Evolutionary conservation across 2,797 vertebrate genomes (phyloP).

Genomic region (Hemibagrus guttatus): DNA sequence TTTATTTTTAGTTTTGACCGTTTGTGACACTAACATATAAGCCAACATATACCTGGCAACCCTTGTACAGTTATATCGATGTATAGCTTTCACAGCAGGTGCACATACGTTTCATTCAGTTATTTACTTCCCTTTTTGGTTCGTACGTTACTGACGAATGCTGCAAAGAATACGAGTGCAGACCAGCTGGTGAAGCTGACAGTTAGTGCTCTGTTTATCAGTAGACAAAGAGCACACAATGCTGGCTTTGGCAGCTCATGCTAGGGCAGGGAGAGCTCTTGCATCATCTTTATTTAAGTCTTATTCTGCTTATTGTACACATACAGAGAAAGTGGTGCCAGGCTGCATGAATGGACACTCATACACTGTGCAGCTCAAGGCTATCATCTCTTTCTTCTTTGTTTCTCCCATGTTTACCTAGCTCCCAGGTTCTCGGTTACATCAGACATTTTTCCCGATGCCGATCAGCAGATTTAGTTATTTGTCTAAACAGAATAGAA

Average conservation of each 20-base stretch:
- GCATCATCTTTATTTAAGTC: conserved; percentile 34
- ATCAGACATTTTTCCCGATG: neutral
- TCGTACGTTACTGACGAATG: neutral
- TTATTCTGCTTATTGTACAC: conserved; percentile 16
- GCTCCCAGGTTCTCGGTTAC: neutral
- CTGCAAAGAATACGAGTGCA: neutral
- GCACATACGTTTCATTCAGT: neutral
- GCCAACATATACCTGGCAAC: neutral
- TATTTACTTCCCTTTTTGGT: conserved; percentile 8
- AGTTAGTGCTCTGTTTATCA: conserved; percentile 15
- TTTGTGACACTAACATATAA: neutral
- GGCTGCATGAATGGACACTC: neutral
- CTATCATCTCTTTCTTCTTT: neutral
- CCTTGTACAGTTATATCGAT: neutral
- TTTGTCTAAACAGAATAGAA: neutral
- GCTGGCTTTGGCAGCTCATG: neutral
- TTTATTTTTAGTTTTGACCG: neutral
- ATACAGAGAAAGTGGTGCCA: conserved; percentile 21
- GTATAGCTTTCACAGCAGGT: neutral
- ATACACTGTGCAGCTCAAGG: neutral
- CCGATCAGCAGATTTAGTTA: neutral
- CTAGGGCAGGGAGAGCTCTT: conserved; percentile 15
- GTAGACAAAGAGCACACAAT: conserved; percentile 23
- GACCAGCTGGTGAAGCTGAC: neutral
- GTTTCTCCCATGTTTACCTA: neutral